A percentile compares a stretch with the other conserved stretches of the same genome.
Conservation (phyloP, 2,113 vertebrate genomes). For the Canis aureus region DNA sequence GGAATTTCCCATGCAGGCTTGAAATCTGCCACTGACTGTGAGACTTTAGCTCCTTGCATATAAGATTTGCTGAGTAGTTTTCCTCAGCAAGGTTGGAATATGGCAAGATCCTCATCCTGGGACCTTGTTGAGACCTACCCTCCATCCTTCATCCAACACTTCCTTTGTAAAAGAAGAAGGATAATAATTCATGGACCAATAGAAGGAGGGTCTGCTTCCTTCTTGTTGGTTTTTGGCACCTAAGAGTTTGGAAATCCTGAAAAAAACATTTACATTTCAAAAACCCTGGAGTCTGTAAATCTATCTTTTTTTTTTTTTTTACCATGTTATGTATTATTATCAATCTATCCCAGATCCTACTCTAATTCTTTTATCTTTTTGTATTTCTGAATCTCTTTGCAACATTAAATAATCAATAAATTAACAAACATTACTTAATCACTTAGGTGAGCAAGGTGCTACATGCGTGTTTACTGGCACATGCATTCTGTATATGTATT, state of each 20-base stretch:
- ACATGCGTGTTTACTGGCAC: accelerated
- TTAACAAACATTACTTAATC: not conserved
- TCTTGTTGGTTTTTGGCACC: not conserved
- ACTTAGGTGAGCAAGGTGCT: not conserved
- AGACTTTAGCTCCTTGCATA: not conserved
- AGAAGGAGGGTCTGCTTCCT: not conserved
- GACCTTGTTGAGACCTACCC: accelerated
- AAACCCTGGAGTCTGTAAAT: not conserved
- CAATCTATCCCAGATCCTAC: not conserved
- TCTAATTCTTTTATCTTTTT: not conserved
- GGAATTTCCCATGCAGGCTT: slow-evolving; percentile 21
- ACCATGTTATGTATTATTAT: not conserved
- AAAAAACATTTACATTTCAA: not conserved
- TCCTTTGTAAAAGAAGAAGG: not conserved
- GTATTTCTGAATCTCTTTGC: not conserved
- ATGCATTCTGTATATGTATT: not conserved
- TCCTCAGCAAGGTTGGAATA: not conserved
- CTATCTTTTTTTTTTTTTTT: not conserved
- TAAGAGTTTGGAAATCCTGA: not conserved
- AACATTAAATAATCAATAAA: not conserved
- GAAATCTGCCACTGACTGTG: not conserved
- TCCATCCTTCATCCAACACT: not conserved
- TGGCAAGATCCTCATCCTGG: not conserved
- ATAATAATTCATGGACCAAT: not conserved
- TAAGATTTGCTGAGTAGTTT: not conserved